Evolutionary conservation across 2,888 invertebrate species (phyloP), one percentile per base, ranked within the genome.

Genomic region (Elegia similella): DNA sequence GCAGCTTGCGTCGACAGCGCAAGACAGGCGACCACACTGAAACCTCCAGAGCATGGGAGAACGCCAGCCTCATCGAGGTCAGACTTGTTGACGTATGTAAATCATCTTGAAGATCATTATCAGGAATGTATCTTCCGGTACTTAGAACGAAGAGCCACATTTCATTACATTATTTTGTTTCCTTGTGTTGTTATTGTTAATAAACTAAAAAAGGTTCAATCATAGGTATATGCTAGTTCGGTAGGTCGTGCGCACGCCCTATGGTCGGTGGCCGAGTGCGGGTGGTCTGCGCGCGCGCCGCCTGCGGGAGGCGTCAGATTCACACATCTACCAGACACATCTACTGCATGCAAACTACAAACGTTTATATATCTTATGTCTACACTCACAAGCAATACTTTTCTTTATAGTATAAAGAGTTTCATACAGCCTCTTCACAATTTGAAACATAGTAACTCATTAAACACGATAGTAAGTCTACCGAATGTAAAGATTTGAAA

Each of bases 71-170:
- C 60, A 55, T 57, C 72, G 74, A 73, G 82, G 78, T 80, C 81
- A 84, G 76, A 72, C 76, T 78, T 84, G 88, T 86, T 85, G 87
- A 88, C 86, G 79, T 78, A 83, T 80, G 82, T 81, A 73, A 80
- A 82, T 84, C 74, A 69, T 73, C 70, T 64, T 58, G 64, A 65
- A 68, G 84, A 87, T 86, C 71, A 69, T 80, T 77, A 81, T 80
- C 80, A 68, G 32, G 57, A 43, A 58, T 54, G 53, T 54, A 54
- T 48, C 55, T 48, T 50, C 16, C 32, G 54, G 44, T 56, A 55
- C 52, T 38, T 42, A 58, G 62, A 61, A 62, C 56, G 59, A 59
- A 61, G 57, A 60, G 58, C 55, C 57, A 55, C 54, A 43, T 29
- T 46, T 29, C 10, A 17, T 23, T 16, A 23, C 42, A 53, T 53